Evolutionary conservation across 1,140 invertebrate genomes (phyloP).

Genomic region (Aradophagus sp.): DNA sequence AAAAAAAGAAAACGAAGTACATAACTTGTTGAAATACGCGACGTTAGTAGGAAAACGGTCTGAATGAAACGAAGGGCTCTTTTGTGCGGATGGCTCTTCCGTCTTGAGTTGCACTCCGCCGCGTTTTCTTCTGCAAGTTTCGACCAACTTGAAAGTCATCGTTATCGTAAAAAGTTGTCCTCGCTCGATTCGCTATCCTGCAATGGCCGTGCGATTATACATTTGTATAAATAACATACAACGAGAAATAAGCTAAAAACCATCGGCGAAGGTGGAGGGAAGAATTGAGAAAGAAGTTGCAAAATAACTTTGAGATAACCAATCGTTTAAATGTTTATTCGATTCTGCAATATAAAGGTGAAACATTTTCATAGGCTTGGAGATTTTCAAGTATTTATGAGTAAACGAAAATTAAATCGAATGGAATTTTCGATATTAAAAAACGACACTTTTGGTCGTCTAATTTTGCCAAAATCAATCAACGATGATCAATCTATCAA

Average conservation of each 20-base stretch:
- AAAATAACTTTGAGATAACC: too few species aligned
- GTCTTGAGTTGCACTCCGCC: constrained; percentile 40
- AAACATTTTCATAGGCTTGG: too few species aligned
- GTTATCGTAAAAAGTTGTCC: constrained; percentile 53
- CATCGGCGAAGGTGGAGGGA: neutral
- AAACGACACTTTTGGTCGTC: too few species aligned
- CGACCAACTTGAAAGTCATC: constrained; percentile 40
- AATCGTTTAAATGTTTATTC: too few species aligned
- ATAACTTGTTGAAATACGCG: constrained; percentile 47
- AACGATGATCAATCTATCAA: too few species aligned
- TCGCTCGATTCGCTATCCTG: constrained; percentile 26
- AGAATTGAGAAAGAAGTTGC: too few species aligned
- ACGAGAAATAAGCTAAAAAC: neutral
- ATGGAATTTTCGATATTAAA: too few species aligned
- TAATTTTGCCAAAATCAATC: too few species aligned
- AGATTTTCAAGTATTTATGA: too few species aligned
- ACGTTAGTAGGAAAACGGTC: constrained; percentile 40
- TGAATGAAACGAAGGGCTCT: constrained; percentile 45
- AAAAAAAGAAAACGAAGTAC: too few species aligned
- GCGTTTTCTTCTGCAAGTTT: constrained; percentile 44
- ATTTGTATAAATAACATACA: constrained; percentile 19
- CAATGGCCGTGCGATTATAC: constrained; percentile 32
- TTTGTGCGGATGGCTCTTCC: constrained; percentile 41
- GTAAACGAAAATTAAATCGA: too few species aligned
- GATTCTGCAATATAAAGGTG: too few species aligned